These are phyloP conservation scores for Tachypleus tridentatus DNA, from an alignment of 1,140 invertebrate genomes.

Conservation along the genomic window DNA sequence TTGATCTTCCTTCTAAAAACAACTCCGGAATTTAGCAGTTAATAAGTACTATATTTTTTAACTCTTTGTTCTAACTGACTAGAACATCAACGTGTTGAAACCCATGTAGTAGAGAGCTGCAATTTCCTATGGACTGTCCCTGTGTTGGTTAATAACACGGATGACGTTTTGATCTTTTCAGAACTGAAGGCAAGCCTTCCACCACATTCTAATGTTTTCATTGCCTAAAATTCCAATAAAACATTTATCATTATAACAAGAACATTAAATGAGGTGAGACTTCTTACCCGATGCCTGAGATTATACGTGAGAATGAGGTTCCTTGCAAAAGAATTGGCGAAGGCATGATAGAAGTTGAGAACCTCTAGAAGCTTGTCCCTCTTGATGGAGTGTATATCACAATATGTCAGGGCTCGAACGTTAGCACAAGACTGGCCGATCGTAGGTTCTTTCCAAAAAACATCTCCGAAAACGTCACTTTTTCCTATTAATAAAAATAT, in stretches of 20 bases:
- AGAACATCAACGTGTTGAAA: no score
- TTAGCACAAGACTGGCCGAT: constrained; percentile 97
- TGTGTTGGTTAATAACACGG: no score
- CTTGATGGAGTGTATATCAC: constrained; percentile 98
- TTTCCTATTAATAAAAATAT: constrained; percentile 53
- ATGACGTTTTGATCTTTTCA: no score
- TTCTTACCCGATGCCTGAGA: constrained; percentile 74
- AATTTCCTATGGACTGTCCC: no score
- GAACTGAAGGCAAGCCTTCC: no score
- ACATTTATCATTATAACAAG: no score
- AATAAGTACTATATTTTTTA: no score
- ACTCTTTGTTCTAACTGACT: no score
- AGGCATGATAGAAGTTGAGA: constrained; percentile 98
- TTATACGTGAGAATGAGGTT: constrained; percentile 98
- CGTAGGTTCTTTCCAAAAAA: constrained; percentile 94
- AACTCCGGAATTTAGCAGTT: no score
- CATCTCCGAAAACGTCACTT: constrained; percentile 97
- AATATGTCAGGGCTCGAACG: constrained; percentile 96
- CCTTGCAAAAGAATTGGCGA: constrained; percentile 96
- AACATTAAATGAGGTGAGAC: constrained; percentile 13
- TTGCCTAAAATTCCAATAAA: constrained; percentile 4
- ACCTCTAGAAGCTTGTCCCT: constrained; percentile 89
- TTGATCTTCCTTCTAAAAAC: no score
- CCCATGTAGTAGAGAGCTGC: no score
- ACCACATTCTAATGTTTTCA: constrained; percentile 8